A percentile compares a stretch with the other conserved stretches of the same genome.
phyloP scores from a whole-genome alignment of 2,888 invertebrate species.

The Notocelia uddmanniana region DNA sequence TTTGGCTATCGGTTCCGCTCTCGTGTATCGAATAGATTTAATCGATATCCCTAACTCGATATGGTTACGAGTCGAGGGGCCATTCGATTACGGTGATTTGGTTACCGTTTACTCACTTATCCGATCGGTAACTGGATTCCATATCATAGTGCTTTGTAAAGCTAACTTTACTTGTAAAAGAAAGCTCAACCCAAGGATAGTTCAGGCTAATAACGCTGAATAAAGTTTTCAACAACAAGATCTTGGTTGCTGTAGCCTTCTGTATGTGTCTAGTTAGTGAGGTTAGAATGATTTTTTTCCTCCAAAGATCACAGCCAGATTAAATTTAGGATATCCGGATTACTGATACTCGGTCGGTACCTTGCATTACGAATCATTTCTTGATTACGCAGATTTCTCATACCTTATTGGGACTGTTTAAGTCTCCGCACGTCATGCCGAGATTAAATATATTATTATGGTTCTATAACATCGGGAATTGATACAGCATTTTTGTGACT shows the following conservation, averaged over 20 bases:
- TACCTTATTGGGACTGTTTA: conserved; percentile 19
- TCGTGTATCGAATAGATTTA: conserved; percentile 63
- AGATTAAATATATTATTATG: conserved; percentile 41
- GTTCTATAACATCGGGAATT: conserved; percentile 31
- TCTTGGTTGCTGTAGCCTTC: no score
- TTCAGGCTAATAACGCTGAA: not conserved
- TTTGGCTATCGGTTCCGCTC: conserved; percentile 82
- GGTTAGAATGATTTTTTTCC: not conserved
- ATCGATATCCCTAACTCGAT: conserved; percentile 70
- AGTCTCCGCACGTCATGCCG: conserved; percentile 27
- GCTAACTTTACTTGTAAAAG: not conserved
- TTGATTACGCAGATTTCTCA: conserved; percentile 7
- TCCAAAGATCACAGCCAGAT: not conserved
- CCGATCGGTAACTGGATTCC: not conserved
- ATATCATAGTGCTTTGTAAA: not conserved
- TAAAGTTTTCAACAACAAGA: not conserved
- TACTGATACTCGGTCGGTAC: not conserved
- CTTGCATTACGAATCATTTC: not conserved
- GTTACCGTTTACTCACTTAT: conserved; percentile 53
- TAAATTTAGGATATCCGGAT: not conserved
- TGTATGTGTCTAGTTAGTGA: not conserved
- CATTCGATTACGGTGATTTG: conserved; percentile 65
- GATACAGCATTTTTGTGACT: conserved; percentile 43
- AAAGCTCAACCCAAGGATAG: no score
- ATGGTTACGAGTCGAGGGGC: conserved; percentile 72